A percentile compares a stretch with the other conserved stretches of the same genome.
Evolutionary conservation across 2,888 invertebrate genomes (phyloP).

Genomic region (Automeris io): DNA sequence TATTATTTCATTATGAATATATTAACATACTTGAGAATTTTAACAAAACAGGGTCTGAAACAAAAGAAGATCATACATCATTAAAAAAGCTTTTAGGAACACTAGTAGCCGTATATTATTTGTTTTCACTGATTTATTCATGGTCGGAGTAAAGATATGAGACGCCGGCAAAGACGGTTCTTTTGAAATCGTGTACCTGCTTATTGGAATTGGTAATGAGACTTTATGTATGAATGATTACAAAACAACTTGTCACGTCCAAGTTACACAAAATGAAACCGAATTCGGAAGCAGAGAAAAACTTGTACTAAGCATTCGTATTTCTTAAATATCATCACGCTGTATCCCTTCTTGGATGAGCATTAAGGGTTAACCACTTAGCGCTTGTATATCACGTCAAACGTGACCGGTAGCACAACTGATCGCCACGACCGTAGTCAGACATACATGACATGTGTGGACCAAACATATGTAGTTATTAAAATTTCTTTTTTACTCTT

Average conservation of each 20-base stretch:
- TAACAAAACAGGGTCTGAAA: slow-evolving; percentile 65
- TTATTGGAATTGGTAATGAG: slow-evolving; percentile 69
- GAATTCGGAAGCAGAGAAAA: slow-evolving; percentile 18
- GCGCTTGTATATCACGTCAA: too few species aligned
- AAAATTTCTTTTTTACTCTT: too few species aligned
- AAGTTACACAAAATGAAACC: slow-evolving; percentile 51
- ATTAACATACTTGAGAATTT: slow-evolving; percentile 62
- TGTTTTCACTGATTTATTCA: slow-evolving; percentile 77
- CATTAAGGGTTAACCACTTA: too few species aligned
- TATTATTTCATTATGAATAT: slow-evolving; percentile 62
- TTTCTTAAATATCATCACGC: too few species aligned
- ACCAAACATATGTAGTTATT: too few species aligned
- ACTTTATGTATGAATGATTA: slow-evolving; percentile 49
- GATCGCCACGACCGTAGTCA: too few species aligned
- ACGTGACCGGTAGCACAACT: too few species aligned
- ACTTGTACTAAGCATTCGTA: not conserved
- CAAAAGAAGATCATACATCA: slow-evolving; percentile 62
- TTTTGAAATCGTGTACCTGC: slow-evolving; percentile 58
- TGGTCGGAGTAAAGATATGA: slow-evolving; percentile 62
- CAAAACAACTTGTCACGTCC: slow-evolving; percentile 58
- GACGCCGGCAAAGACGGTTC: slow-evolving; percentile 64
- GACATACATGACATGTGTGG: too few species aligned
- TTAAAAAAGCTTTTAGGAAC: slow-evolving; percentile 64
- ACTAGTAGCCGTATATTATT: slow-evolving; percentile 74
- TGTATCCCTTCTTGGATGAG: too few species aligned